Percentiles rank a stretch among this genome's conserved stretches.
Evolutionary conservation across 2,888 invertebrate genomes (phyloP).

Genomic region (Aproaerema taeniolella): DNA sequence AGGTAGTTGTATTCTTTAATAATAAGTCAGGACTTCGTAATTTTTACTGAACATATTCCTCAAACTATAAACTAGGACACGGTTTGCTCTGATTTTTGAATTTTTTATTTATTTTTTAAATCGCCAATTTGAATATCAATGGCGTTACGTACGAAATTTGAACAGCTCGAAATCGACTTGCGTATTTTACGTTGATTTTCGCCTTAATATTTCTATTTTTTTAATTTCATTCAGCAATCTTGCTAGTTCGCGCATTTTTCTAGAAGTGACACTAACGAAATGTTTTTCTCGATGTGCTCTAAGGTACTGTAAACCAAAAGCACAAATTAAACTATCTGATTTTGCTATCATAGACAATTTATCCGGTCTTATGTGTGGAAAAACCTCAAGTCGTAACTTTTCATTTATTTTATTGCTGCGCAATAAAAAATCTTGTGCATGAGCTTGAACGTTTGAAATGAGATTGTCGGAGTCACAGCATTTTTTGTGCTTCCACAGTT

Average conservation of each 20-base stretch:
- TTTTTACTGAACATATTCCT: too few relatives aligned
- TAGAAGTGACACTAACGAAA: not conserved
- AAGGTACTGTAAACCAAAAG: conserved; percentile 1
- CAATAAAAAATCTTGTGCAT: not conserved
- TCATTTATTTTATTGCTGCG: not conserved
- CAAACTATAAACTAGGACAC: too few relatives aligned
- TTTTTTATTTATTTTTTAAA: too few relatives aligned
- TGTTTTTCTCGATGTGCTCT: not conserved
- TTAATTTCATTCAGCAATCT: conserved; percentile 4
- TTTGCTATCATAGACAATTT: not conserved
- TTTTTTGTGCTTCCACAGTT: not conserved
- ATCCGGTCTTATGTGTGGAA: not conserved
- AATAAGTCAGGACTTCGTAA: too few relatives aligned
- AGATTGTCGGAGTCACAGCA: not conserved
- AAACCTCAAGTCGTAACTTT: not conserved
- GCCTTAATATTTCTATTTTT: too few relatives aligned
- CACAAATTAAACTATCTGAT: not conserved
- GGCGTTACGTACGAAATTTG: too few relatives aligned
- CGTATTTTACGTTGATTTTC: too few relatives aligned
- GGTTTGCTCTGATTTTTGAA: too few relatives aligned
- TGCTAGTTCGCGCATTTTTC: conserved; percentile 9
- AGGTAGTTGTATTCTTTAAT: too few relatives aligned
- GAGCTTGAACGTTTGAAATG: not conserved
- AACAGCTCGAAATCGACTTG: too few relatives aligned
- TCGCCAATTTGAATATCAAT: too few relatives aligned